Base-by-base conservation (phyloP, 2,797 vertebrate species). In the Gorsachius magnificus region DNA sequence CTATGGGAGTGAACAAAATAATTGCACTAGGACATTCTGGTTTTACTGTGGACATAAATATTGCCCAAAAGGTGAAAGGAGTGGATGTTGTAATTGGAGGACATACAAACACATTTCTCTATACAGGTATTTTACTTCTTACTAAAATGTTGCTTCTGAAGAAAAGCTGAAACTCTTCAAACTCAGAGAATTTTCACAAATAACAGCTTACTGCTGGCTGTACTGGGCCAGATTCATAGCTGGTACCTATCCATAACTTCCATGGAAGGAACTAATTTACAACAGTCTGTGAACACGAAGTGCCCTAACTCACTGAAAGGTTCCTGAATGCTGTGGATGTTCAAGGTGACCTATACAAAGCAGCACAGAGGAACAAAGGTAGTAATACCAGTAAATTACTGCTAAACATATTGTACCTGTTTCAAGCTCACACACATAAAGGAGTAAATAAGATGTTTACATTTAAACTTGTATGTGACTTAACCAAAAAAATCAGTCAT, bases 1-100 rank as follows among this genome's bases (percentile, higher is more conserved):
- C 97, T 10, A 93, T 99, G 94, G 98, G 98, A 13, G 97, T 99
- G 31, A 98, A 99, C 89, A 99, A 99, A 97, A 98, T 99, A 96
- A 99, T 99, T 83, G 99, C 99, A 28, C 98, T 99, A n/a, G 99
- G 99, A 46, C 99, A 99, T 96, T 99, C 99, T 4, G 99, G 99
- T 29, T 99, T 99, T 95, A 83, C 93, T 1, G 95, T 97, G 63
- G 99, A 99, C 87, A 96, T 98, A 95, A 96, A 96, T 51, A 99
- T 99, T 26, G 99, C 99, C 74, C 98, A 95, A 83, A 99, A 97
- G 87, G 99, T 99, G 61, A 97, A 88, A 38, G 99, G 99, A 0
- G 98, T 99, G 14, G 99, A 99, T 75, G 96, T 99, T 13, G 99
- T 99, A 43, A 97, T 99, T 19, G 99, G 99, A 28, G 99, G 99